Evolutionary conservation across 2,797 vertebrate species (phyloP), one percentile per base, ranked within the genome.

Genomic region (Graptemys geographica): DNA sequence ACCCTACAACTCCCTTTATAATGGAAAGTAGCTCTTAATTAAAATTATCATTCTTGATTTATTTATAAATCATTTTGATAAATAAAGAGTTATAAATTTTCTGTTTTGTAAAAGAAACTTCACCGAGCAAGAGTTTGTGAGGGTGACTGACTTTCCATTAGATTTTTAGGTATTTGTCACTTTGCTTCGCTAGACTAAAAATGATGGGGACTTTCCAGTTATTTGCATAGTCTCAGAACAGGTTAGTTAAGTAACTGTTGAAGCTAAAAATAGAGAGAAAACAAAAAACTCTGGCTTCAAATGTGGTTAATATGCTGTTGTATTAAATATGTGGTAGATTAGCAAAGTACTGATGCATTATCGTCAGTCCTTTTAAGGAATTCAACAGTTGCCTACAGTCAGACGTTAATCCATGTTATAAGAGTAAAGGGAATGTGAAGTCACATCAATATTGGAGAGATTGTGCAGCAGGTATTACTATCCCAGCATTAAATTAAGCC

Each of bases 221-320:
- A 97, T 98, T 98, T 98, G 98, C 98, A 98, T 98, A 96, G 79
- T 91, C 96, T 98, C 97, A 97, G 95, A 97, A 95, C 90, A 91
- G 93, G 93, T 97, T 98, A 97, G 89, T 86, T 91, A 97, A 96
- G 96, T 97, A 98, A 93, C 95, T 85, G 84, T 79, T 86, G 93
- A 69, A 92, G 59, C 95, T 95, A 97, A 98, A 98, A 97, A 98
- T 98, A 98, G 78, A 2, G 23, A 18, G 79, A 90, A 92, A 87
- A 96, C 85, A 95, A 1, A 83, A 94, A 94, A 94, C n/a, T 6
- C 69, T 90, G 78, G 49, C 47, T 93, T 28, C 51, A 23, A 92
- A 5, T 86, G 88, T 37, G 92, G 90, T 44, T 15, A 49, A 49
- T 49, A 89, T 0, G 13, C 23, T 72, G n/a, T 65, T 92, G 12